Evolutionary conservation across 2,888 invertebrate genomes (phyloP), one percentile per base, ranked within the genome.

Genomic region (Margaritifera margaritifera): DNA sequence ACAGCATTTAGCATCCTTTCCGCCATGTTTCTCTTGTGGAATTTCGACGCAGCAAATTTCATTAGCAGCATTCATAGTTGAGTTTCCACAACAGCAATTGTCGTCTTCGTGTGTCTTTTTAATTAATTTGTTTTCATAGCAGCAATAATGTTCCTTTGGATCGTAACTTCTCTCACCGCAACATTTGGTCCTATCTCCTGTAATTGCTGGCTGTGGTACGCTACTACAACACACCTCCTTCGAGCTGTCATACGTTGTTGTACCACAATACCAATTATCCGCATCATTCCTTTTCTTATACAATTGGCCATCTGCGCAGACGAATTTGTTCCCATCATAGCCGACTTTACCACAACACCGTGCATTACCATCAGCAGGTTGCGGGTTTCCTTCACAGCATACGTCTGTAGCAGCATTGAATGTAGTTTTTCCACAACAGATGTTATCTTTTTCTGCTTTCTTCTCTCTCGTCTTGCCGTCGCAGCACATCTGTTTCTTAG

Each of bases 261-360:
- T 71, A n/a, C 74, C 74, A 52, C 74, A 74, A 52, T 71, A 74
- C 25, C 74, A 74, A 27, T 74, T 74, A 53, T 74, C 74, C 4
- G 55, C 63, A 50, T 54, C 57, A 42, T 63, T 66, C 19, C 66
- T 54, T 53, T 74, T 74, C 53, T 65, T 57, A 18, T 66, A 55
- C 53, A 74, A 52, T 31, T n/a, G n/a, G n/a, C 71, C 74, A 57
- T 74, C 69, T 54, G 71, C 71, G 52, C 74, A 74, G n/a, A 66
- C 63, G 51, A 61, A 63, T 51, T 69, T 71, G 42, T 25, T 52
- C 24, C 68, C 71, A 50, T 71, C 68, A 22, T 66, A 74, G 22
- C 74, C 66, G 2, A 68, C 57, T 18, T 51, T 42, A 51, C 52
- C 52, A 59, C 74, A 74, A 42, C 74, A 74, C 8, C 59, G 54